Evolutionary conservation across 2,888 invertebrate species (phyloP).

Genomic region (Matsumyia berberina): DNA sequence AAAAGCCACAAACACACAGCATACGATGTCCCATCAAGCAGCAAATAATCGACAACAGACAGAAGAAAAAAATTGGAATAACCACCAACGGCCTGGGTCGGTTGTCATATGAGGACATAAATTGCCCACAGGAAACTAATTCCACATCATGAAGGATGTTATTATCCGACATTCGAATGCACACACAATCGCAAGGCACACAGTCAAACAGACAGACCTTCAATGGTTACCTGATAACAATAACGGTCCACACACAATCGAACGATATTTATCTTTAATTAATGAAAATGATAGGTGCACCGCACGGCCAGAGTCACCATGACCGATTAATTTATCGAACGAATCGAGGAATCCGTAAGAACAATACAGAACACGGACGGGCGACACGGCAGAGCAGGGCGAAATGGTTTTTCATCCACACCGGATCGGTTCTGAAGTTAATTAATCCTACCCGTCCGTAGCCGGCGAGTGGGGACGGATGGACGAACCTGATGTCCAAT

Average conservation of each 20-base stretch:
- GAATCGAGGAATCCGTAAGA: slow-evolving; percentile 68
- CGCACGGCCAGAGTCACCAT: slow-evolving; percentile 71
- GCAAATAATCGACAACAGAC: slow-evolving; percentile 15
- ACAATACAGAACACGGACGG: slow-evolving; percentile 55
- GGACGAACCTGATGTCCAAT: slow-evolving; percentile 66
- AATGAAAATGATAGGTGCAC: slow-evolving; percentile 76
- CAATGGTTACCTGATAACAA: slow-evolving; percentile 67
- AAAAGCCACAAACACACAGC: neutral
- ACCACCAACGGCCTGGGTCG: slow-evolving; percentile 52
- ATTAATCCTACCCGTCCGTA: slow-evolving; percentile 70
- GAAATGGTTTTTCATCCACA: slow-evolving; percentile 68
- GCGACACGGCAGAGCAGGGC: neutral
- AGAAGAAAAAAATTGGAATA: slow-evolving; percentile 18
- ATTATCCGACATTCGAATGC: slow-evolving; percentile 66
- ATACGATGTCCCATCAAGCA: slow-evolving; percentile 4
- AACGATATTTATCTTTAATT: slow-evolving; percentile 76
- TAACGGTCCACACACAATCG: slow-evolving; percentile 72
- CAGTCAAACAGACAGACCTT: slow-evolving; percentile 35
- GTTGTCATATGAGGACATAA: slow-evolving; percentile 52
- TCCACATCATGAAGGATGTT: slow-evolving; percentile 72
- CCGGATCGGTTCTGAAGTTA: slow-evolving; percentile 64
- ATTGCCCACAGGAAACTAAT: slow-evolving; percentile 75
- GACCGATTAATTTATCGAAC: slow-evolving; percentile 76
- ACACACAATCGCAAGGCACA: slow-evolving; percentile 9
- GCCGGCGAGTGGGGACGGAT: slow-evolving; percentile 29